Evolutionary conservation across 2,888 invertebrate species (phyloP), one percentile per base, ranked within the genome.

Genomic region (Chelonus formosanus): DNA sequence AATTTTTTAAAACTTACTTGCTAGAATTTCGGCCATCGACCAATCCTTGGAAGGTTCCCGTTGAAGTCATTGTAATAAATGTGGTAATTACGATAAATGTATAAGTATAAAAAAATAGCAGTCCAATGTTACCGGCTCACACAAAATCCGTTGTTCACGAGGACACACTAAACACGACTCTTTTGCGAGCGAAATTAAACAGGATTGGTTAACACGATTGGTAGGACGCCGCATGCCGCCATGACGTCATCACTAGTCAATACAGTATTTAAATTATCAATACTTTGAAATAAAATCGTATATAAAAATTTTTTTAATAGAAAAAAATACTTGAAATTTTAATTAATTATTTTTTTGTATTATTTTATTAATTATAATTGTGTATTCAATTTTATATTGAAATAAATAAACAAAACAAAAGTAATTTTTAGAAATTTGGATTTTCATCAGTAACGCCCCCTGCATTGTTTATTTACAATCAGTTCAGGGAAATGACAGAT

Each of bases 11-110:
- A 2, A 86, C 88, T 87, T 80, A 88, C 88, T 88, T 90, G 85
- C 90, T 90, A 52, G 89, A 90, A 77, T 89, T 88, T 79, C 88
- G 89, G 69, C 86, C 86, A 74, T 87, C 87, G 54, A 85, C 85
- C 70, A 89, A 76, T 67, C 90, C 90, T 70, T 88, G 86, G 76
- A 86, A 89, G 67, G 88, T 87, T 61, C 87, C 83, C 48, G 90
- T 89, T 58, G 90, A 90, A 79, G 90, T 89, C 90, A 90, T 90
- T 76, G 76, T 75, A 7, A 20, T 40, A 47, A 40, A 43, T 34
- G 32, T 58, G 44, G 10, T 32, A 7, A 35, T 20, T 43, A 20
- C 20, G 20, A 20, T 20, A 20, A 20, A 20, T 20, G 20, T 20
- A 20, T 20, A 20, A 20, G 20, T 20, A 2, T 20, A 20, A 20